Conservation (phyloP, 2,888 invertebrate genomes). For the Trisateles emortualis region DNA sequence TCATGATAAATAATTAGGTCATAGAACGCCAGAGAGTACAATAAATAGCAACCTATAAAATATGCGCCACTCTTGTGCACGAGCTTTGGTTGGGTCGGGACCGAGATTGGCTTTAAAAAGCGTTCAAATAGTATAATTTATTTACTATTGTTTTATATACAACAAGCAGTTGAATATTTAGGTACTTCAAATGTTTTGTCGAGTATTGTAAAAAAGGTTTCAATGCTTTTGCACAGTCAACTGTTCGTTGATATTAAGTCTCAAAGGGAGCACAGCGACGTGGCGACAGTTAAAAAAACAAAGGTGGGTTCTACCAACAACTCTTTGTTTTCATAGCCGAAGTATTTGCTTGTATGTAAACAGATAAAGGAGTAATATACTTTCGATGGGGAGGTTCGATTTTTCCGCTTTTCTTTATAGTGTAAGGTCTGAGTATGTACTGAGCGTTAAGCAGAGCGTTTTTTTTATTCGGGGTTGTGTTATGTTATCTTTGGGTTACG, state of each 20-base stretch:
- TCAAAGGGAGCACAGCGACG: not conserved
- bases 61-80: too few species aligned
- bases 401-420: conserved; percentile 25
- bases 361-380: conserved; percentile 49
- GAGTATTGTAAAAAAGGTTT: not conserved
- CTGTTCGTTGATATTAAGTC: conserved; percentile 6
- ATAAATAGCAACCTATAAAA: too few species aligned
- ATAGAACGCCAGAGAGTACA: too few species aligned
- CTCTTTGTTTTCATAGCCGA: conserved; percentile 12
- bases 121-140: too few species aligned
- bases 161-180: not conserved
- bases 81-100: too few species aligned
- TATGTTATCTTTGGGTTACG: too few species aligned
- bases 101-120: too few species aligned
- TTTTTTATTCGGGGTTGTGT: not conserved
- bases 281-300: conserved; percentile 17
- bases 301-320: conserved; percentile 13
- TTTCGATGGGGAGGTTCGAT: conserved; percentile 42
- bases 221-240: not conserved
- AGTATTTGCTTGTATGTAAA: conserved; percentile 34
- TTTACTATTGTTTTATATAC: not conserved
- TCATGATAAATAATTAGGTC: too few species aligned
- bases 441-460: not conserved
- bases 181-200: not conserved
- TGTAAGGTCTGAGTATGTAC: not conserved